A percentile compares a stretch with the other conserved stretches of the same genome.
Conservation (phyloP, 2,888 invertebrate species). For the Cenopis cana region DNA sequence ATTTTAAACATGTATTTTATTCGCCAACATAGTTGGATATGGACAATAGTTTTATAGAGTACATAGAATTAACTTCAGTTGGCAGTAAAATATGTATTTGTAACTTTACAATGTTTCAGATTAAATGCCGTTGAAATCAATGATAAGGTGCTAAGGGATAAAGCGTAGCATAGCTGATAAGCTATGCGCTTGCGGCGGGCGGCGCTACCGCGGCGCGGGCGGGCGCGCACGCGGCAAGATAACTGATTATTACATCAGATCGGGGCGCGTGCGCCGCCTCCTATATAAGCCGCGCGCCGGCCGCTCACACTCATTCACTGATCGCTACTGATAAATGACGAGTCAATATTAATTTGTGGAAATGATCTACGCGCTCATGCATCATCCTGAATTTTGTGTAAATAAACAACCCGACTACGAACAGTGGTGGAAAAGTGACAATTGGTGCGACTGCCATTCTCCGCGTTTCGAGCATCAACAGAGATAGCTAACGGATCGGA, state of each 20-base stretch:
- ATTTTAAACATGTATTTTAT: no score
- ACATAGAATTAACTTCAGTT: no score
- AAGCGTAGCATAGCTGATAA: not conserved
- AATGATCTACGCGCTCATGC: slow-evolving; percentile 82
- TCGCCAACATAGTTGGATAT: no score
- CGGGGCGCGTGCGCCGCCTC: slow-evolving; percentile 62
- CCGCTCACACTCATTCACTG: slow-evolving; percentile 69
- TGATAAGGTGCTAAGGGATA: slow-evolving; percentile 10
- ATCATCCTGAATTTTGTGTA: slow-evolving; percentile 62
- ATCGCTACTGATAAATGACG: slow-evolving; percentile 73
- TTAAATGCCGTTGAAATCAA: not conserved
- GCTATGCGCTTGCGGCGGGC: slow-evolving; percentile 18
- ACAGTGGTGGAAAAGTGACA: slow-evolving; percentile 83
- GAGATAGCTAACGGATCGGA: slow-evolving; percentile 70
- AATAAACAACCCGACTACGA: slow-evolving; percentile 71
- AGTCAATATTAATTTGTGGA: slow-evolving; percentile 77
- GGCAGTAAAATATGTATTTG: no score
- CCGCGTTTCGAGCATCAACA: slow-evolving; percentile 79
- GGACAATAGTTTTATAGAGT: no score
- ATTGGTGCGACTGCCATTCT: slow-evolving; percentile 80
- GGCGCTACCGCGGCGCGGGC: slow-evolving; percentile 40
- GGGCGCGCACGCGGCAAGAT: slow-evolving; percentile 64
- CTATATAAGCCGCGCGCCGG: slow-evolving; percentile 66
- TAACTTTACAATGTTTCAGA: not conserved
- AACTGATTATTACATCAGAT: slow-evolving; percentile 75